A percentile compares a stretch with the other conserved stretches of the same genome.
Conservation (phyloP, 1,140 invertebrate genomes). For the Vollenhovia emeryi region DNA sequence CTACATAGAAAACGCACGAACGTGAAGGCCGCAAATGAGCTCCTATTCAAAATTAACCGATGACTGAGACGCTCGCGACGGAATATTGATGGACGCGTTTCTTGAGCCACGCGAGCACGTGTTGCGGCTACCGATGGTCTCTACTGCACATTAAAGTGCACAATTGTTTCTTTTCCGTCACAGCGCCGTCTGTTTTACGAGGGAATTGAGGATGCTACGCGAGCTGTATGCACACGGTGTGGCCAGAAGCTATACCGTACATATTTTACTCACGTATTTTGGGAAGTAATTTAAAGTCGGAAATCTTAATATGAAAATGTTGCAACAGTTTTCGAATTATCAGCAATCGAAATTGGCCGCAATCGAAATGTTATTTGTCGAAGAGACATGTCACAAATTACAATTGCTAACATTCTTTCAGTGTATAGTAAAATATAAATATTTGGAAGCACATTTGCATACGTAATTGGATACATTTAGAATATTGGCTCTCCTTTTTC, state of each 20-base stretch:
- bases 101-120: constrained; percentile 13
- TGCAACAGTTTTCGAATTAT: not conserved
- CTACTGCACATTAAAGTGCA: constrained; percentile 32
- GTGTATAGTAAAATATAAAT: not conserved
- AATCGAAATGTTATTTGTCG: not conserved
- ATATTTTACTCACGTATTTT: not conserved
- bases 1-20: not conserved
- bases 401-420: not conserved
- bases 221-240: not conserved
- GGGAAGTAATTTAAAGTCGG: not conserved
- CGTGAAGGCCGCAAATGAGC: constrained; percentile 69
- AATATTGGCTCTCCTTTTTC: not conserved
- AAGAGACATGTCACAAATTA: not conserved
- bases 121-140: constrained; percentile 38
- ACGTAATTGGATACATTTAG: not conserved
- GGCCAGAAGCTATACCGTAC: not conserved
- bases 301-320: not conserved
- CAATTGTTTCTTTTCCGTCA: constrained; percentile 23
- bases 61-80: constrained; percentile 27
- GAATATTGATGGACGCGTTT: constrained; percentile 51
- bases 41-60: constrained; percentile 79
- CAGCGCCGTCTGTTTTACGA: constrained; percentile 11
- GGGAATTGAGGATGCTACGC: not conserved
- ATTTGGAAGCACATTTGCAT: not conserved
- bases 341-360: not conserved